phyloP scores from a whole-genome alignment of 2,888 invertebrate genomes.

The Zeuzera pyrina region DNA sequence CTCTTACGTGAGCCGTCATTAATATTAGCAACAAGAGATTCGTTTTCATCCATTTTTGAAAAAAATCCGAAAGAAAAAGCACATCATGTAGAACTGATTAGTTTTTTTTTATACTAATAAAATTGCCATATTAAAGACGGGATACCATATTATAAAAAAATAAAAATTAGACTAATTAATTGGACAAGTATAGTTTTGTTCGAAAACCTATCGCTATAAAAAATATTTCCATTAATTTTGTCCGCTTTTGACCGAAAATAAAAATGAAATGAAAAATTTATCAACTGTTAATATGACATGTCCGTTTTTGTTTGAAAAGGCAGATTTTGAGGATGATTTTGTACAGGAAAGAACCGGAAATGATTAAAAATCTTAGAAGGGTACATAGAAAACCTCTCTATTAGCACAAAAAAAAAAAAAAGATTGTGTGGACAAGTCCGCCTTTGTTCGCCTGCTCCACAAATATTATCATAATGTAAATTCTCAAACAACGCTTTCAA shows the following conservation, averaged over 20 bases:
- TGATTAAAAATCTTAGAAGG: neutral
- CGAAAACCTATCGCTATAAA: neutral
- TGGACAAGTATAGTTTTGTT: neutral
- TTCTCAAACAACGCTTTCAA: too few relatives aligned
- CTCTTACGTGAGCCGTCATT: neutral
- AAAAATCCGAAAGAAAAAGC: neutral
- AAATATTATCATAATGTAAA: neutral
- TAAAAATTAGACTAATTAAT: too few relatives aligned
- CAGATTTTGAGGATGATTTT: neutral
- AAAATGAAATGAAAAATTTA: neutral
- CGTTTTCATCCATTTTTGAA: neutral
- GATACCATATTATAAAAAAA: neutral
- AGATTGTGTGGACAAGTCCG: neutral
- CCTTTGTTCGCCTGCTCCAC: neutral
- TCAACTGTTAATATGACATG: neutral
- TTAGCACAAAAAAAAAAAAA: neutral
- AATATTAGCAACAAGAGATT: neutral
- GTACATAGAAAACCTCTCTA: neutral
- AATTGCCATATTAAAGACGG: neutral
- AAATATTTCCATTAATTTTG: neutral
- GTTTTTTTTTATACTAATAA: neutral
- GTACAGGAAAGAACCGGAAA: neutral
- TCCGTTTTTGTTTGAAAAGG: neutral
- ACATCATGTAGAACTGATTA: neutral
- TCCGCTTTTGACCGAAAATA: neutral